Conservation (phyloP, 2,888 invertebrate genomes). For the Tribolium freemani region DNA sequence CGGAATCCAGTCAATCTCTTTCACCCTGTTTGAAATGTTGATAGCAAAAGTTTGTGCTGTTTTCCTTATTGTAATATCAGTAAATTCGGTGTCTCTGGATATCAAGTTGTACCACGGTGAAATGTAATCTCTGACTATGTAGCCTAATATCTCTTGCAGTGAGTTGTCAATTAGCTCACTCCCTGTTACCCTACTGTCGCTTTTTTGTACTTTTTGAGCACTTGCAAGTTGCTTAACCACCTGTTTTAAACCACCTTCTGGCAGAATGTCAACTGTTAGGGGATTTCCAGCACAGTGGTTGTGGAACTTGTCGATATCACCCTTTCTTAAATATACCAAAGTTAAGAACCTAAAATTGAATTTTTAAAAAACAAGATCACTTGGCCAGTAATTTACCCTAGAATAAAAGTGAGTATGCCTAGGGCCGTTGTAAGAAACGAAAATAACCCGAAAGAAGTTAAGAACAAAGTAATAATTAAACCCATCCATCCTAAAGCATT, state of each 20-base stretch:
- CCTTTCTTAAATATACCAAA: conserved; percentile 65
- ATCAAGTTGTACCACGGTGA: conserved; percentile 80
- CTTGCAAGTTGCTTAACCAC: conserved; percentile 60
- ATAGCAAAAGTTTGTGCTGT: conserved; percentile 80
- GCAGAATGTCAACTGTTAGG: conserved; percentile 60
- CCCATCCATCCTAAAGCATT: conserved; percentile 64
- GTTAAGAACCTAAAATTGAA: conserved; percentile 61
- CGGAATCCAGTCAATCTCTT: conserved; percentile 92
- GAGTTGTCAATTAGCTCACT: conserved; percentile 89
- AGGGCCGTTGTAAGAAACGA: conserved; percentile 63
- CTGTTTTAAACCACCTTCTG: conserved; percentile 64
- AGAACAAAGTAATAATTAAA: conserved; percentile 64
- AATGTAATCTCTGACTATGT: conserved; percentile 86
- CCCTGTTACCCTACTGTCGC: conserved; percentile 81
- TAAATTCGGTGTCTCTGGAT: conserved; percentile 82
- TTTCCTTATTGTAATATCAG: conserved; percentile 75
- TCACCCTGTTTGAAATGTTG: conserved; percentile 80
- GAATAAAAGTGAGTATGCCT: conserved; percentile 61
- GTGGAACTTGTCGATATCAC: conserved; percentile 64
- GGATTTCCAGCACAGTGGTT: conserved; percentile 65
- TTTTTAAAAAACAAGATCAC: conserved; percentile 41
- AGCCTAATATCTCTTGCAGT: conserved; percentile 86
- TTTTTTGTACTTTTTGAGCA: conserved; percentile 64
- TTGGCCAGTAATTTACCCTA: conserved; percentile 61
- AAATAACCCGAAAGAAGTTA: conserved; percentile 66